Evolutionary conservation across 2,797 vertebrate species (phyloP).

Genomic region (Siniperca obscura): DNA sequence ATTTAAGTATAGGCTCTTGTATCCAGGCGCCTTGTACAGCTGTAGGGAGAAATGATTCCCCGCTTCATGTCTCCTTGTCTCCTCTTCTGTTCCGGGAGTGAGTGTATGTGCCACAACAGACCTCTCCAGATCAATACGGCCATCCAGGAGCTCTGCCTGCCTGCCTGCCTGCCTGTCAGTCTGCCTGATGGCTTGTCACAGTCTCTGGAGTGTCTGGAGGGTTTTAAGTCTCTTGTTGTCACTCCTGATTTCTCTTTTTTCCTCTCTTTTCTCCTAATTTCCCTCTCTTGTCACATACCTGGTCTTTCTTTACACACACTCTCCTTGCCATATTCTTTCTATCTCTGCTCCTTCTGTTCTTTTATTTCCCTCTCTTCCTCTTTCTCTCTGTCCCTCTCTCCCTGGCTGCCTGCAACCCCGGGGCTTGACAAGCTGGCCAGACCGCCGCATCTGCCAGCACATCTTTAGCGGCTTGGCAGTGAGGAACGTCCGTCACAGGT

Average conservation of each 20-base stretch:
- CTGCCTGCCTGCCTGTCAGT: conserved; percentile 43
- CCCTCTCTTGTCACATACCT: conserved; percentile 39
- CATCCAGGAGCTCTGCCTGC: conserved; percentile 50
- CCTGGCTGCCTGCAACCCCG: conserved; percentile 73
- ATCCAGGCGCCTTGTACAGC: conserved; percentile 59
- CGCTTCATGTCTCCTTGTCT: conserved; percentile 34
- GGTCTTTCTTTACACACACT: conserved; percentile 25
- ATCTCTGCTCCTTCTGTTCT: conserved; percentile 41
- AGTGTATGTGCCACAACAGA: conserved; percentile 39
- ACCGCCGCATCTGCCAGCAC: conserved; percentile 95
- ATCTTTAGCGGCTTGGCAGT: conserved; percentile 97
- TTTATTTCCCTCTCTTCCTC: not conserved
- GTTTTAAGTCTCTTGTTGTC: conserved; percentile 47
- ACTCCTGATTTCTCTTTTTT: conserved; percentile 11
- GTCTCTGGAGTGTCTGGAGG: conserved; percentile 68
- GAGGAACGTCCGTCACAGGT: conserved; percentile 93
- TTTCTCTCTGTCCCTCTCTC: conserved; percentile 66
- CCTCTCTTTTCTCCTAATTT: conserved; percentile 35
- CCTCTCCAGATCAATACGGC: conserved; percentile 72
- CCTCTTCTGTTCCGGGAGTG: conserved; percentile 53
- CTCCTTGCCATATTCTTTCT: conserved; percentile 42
- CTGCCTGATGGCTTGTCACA: conserved; percentile 59
- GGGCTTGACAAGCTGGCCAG: conserved; percentile 83
- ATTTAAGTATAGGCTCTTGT: conserved; percentile 63
- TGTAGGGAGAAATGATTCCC: conserved; percentile 51